phyloP scores from a whole-genome alignment of 2,888 invertebrate species.

The Sesia bembeciformis region DNA sequence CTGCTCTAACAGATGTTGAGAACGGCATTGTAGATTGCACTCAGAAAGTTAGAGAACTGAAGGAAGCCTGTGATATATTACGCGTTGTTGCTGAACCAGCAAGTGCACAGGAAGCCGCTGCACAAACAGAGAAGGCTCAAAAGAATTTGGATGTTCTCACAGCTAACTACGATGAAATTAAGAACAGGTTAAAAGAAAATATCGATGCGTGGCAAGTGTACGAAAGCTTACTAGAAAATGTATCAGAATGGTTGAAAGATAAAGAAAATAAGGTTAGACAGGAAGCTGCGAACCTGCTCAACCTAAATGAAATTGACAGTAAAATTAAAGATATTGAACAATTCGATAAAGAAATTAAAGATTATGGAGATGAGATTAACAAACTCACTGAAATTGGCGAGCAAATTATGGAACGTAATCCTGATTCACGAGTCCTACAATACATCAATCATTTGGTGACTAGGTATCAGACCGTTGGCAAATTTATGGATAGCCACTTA shows the following conservation, averaged over 20 bases:
- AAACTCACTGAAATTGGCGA: slow-evolving; percentile 80
- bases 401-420: slow-evolving; percentile 82
- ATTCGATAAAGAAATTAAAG: slow-evolving; percentile 77
- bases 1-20: slow-evolving; percentile 84
- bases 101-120: slow-evolving; percentile 77
- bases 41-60: slow-evolving; percentile 77
- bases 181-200: slow-evolving; percentile 79
- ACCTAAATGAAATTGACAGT: slow-evolving; percentile 77
- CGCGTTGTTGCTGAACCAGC: slow-evolving; percentile 83
- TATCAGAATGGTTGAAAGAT: slow-evolving; percentile 85
- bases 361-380: slow-evolving; percentile 78
- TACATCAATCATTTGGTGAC: slow-evolving; percentile 85
- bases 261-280: slow-evolving; percentile 83
- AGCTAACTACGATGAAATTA: slow-evolving; percentile 79
- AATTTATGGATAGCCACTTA: slow-evolving; percentile 80
- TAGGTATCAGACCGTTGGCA: slow-evolving; percentile 83
- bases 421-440: slow-evolving; percentile 88
- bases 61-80: slow-evolving; percentile 81
- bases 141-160: slow-evolving; percentile 82
- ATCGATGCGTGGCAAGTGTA: slow-evolving; percentile 87
- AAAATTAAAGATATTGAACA: slow-evolving; percentile 80
- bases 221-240: slow-evolving; percentile 82
- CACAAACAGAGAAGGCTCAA: slow-evolving; percentile 80
- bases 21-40: slow-evolving; percentile 82
- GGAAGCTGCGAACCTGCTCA: slow-evolving; percentile 82